Evolutionary conservation across 2,888 invertebrate genomes (phyloP).

Genomic region (Apotomis capreana): DNA sequence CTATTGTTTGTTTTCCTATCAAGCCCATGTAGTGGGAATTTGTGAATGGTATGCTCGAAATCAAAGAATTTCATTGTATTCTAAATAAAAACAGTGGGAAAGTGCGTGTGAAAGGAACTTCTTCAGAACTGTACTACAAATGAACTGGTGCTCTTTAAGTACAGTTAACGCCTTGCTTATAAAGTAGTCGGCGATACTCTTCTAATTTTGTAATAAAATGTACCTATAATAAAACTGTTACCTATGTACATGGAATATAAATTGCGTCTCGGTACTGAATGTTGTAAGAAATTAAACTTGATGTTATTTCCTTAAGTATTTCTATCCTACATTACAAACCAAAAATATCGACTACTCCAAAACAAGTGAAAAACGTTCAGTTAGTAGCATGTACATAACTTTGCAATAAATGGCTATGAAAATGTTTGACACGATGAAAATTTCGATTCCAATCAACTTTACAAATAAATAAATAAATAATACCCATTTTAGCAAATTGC

Average conservation of each 20-base stretch:
- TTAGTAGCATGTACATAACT: no score
- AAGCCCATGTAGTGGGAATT: slow-evolving; percentile 50
- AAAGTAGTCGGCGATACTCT: slow-evolving; percentile 10
- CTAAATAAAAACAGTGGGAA: slow-evolving; percentile 54
- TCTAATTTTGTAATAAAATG: slow-evolving; percentile 8
- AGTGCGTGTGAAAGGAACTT: slow-evolving; percentile 48
- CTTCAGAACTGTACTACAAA: slow-evolving; percentile 52
- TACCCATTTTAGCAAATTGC: slow-evolving; percentile 50
- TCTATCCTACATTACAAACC: no score
- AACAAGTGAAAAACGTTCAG: no score
- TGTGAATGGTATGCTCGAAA: slow-evolving; percentile 45
- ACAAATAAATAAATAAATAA: slow-evolving; percentile 33
- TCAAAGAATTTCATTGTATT: slow-evolving; percentile 49
- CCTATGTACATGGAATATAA: not conserved
- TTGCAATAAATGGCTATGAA: no score
- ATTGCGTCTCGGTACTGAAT: not conserved
- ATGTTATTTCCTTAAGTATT: no score
- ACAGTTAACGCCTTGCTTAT: slow-evolving; percentile 35
- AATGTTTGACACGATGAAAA: no score
- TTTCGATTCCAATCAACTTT: not conserved
- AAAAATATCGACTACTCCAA: no score
- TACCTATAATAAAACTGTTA: not conserved
- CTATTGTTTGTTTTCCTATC: slow-evolving; percentile 38
- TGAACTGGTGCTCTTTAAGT: slow-evolving; percentile 44
- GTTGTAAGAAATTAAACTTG: no score